A percentile compares a stretch with the other conserved stretches of the same genome.
phyloP scores from a whole-genome alignment of 2,113 vertebrate genomes.

The Cyanoliseus patagonus region DNA sequence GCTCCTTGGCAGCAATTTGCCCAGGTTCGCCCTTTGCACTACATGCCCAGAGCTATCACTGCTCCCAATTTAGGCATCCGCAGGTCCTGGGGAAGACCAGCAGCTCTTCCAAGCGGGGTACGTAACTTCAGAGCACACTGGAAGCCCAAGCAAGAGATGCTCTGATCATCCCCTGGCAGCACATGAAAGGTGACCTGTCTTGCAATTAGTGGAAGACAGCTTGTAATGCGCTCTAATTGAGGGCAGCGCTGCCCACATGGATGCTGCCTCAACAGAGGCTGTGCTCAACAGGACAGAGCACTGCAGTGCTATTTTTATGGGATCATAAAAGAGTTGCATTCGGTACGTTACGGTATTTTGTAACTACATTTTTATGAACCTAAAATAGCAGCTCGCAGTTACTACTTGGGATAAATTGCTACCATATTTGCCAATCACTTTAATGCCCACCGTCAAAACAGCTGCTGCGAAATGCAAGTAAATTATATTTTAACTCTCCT shows the following conservation, averaged over 20 bases:
- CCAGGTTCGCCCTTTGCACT: neutral
- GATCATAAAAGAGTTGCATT: slow-evolving; percentile 46
- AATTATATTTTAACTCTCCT: slow-evolving; percentile 20
- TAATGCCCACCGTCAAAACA: slow-evolving; percentile 9
- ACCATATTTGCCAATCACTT: slow-evolving; percentile 43
- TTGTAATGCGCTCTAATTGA: neutral
- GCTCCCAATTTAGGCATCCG: neutral
- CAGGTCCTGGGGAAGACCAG: neutral
- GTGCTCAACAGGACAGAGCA: accelerated
- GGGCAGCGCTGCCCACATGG: neutral
- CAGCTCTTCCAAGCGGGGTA: neutral
- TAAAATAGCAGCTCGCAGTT: slow-evolving; percentile 59
- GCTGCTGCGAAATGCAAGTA: slow-evolving; percentile 28
- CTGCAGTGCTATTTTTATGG: slow-evolving; percentile 37
- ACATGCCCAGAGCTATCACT: neutral
- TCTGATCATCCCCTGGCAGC: slow-evolving; percentile 29
- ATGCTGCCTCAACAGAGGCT: neutral
- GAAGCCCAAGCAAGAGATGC: neutral
- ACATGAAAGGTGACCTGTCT: slow-evolving; percentile 35
- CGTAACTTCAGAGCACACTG: neutral
- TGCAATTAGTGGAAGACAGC: slow-evolving; percentile 16
- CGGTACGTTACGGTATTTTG: neutral
- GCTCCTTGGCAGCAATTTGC: neutral
- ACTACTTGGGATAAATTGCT: slow-evolving; percentile 66
- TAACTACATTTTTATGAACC: slow-evolving; percentile 64